Evolutionary conservation across 1,140 invertebrate species (phyloP), one percentile per base, ranked within the genome.

Genomic region (Lasioglossum baleicum): DNA sequence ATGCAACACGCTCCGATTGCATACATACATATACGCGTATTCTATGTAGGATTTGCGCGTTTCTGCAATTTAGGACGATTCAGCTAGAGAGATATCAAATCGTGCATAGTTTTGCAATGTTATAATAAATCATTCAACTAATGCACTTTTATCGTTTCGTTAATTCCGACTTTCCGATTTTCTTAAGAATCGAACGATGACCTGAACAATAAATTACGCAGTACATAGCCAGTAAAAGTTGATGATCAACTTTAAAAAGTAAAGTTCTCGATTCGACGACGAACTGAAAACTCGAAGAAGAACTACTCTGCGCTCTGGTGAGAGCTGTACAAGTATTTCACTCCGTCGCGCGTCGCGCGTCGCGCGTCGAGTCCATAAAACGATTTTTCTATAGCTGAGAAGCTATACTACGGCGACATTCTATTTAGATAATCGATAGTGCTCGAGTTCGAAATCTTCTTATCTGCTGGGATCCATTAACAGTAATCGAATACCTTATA

Each of bases 401-500:
- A 17, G 7, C 10, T n/a, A 20, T 26, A 17, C n/a, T 7, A 17
- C 10, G 10, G 31, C 11, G 61, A 51, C 20, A n/a, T 71, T 63
- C 15, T 26, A 78, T 70, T 70, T 70, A 70, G 48, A 11, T n/a
- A 58, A 65, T 56, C 63, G 11, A 10, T 65, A 44, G 51, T 6
- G 2, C 3, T 15, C 17, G 53, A 26, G 22, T 53, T 42, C 10
- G 56, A 64, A 63, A 64, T 72, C 35, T 48, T 20, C 42, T 48
- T 78, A 78, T 61, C 17, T 20, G 17, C 4, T 15, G 13, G 13
- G 40, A 26, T 65, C 77, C 64, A 75, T 80, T 80, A 75, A 58
- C 20, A 51, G 42, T 80, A 80, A 75, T 75, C 64, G 64, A 75
- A 75, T 80, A 60, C 42, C 15, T 22, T 75, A 61, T 51, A 22